Evolutionary conservation across 2,797 vertebrate species (phyloP).

Genomic region (Microctenopoma steveboyesi): DNA sequence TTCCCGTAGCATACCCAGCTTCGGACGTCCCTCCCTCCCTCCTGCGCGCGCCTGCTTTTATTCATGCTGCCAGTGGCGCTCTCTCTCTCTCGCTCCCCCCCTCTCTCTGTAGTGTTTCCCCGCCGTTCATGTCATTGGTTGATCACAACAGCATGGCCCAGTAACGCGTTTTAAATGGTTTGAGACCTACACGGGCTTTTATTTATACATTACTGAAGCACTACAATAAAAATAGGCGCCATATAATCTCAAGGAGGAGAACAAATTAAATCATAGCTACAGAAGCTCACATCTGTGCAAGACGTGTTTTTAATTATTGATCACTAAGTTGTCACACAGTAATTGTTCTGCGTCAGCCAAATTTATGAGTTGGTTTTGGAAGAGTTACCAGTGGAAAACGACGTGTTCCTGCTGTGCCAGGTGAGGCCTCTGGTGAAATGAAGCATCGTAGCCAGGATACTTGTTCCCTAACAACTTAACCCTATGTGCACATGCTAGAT

Average conservation of each 20-base stretch:
- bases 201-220: neutral
- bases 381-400: neutral
- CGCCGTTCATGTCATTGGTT: slow-evolving; percentile 64
- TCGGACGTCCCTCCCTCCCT: slow-evolving; percentile 39
- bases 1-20: slow-evolving; percentile 60
- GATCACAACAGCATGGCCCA: slow-evolving; percentile 61
- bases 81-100: slow-evolving; percentile 12
- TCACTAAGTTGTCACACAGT: neutral
- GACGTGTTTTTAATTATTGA: neutral
- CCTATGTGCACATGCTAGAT: slow-evolving; percentile 1
- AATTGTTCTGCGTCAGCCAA: neutral
- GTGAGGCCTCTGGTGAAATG: slow-evolving; percentile 44
- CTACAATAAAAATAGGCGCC: rapidly evolving
- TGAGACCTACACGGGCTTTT: slow-evolving; percentile 11
- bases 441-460: slow-evolving; percentile 40
- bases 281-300: neutral
- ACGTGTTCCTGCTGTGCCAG: slow-evolving; percentile 19
- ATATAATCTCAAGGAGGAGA: neutral
- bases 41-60: slow-evolving; percentile 67
- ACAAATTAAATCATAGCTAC: neutral
- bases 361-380: neutral
- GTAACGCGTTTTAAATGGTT: slow-evolving; percentile 55
- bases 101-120: slow-evolving; percentile 67
- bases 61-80: slow-evolving; percentile 66
- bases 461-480: slow-evolving; percentile 2